Evolutionary conservation across 37 sponge, comb jelly and placozoan genomes (phyloP).

Genomic region (Amphimedon queenslandica): DNA sequence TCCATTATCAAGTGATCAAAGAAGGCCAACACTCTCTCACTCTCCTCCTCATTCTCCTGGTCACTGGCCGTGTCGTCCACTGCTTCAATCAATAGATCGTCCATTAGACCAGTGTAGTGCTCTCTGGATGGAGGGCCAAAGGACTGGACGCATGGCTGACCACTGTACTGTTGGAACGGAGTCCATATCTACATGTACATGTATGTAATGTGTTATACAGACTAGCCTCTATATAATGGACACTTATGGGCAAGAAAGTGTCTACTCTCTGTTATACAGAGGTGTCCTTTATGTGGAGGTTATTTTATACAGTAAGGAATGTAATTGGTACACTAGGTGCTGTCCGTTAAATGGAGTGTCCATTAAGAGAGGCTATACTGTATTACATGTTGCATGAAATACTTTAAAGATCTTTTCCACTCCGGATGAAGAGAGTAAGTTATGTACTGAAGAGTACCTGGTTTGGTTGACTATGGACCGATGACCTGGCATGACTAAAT

Average conservation of each 20-base stretch:
- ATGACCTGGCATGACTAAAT: slow-evolving; percentile 68
- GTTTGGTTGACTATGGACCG: slow-evolving; percentile 75
- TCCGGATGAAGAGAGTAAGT: slow-evolving; percentile 50
- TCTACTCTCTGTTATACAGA: no score
- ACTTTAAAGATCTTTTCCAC: slow-evolving; percentile 80
- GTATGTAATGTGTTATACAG: not conserved
- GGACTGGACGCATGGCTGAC: not conserved
- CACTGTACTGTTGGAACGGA: not conserved
- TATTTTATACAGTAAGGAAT: no score
- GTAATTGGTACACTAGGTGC: no score
- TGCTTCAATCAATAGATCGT: not conserved
- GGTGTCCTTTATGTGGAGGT: no score
- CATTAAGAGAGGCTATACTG: not conserved
- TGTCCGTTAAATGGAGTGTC: not conserved
- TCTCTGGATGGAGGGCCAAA: slow-evolving; percentile 29
- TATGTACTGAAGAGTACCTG: slow-evolving; percentile 42
- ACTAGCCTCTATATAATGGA: no score
- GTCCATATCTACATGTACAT: not conserved
- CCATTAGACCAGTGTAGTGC: slow-evolving; percentile 1
- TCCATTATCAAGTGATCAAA: slow-evolving; percentile 37
- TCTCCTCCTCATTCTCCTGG: slow-evolving; percentile 20
- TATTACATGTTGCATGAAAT: not conserved
- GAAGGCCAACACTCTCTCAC: slow-evolving; percentile 42
- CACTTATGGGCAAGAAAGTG: no score
- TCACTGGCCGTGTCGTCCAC: not conserved